These are phyloP conservation scores for Drosophila persimilis DNA, from an alignment of 1,140 invertebrate genomes.

Conservation along the genomic window DNA sequence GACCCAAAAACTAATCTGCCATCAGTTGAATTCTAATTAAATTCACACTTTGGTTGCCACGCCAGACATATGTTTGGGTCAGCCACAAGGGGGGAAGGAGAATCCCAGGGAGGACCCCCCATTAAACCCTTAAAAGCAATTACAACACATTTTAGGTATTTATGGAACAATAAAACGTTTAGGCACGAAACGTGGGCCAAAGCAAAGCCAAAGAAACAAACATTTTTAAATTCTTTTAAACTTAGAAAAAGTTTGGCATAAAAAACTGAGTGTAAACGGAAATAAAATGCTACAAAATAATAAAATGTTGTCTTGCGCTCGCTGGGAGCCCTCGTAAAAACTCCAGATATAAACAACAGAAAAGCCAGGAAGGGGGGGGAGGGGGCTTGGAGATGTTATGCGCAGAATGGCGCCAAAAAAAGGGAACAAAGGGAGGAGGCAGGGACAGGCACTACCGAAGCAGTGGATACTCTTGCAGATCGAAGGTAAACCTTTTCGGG, in stretches of 20 bases:
- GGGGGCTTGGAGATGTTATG: conserved; percentile 1
- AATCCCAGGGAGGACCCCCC: conserved; percentile 19
- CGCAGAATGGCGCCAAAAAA: conserved; percentile 22
- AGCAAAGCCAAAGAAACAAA: conserved; percentile 45
- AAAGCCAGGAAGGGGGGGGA: background rate
- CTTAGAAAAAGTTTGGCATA: conserved; percentile 43
- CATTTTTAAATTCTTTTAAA: conserved; percentile 42
- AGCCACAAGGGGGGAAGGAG: background rate
- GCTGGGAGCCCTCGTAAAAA: conserved; percentile 48
- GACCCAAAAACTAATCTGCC: conserved; percentile 22
- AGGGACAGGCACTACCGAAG: too few relatives aligned
- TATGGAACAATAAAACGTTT: conserved; percentile 78
- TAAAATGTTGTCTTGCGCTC: conserved; percentile 62
- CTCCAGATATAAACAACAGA: conserved; percentile 50
- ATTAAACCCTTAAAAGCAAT: conserved; percentile 63
- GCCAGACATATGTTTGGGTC: conserved; percentile 43
- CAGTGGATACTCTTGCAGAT: too few relatives aligned
- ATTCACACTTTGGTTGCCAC: conserved; percentile 49
- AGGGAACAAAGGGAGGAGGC: conserved; percentile 4
- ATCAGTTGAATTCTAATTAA: conserved; percentile 68
- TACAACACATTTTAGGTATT: conserved; percentile 76
- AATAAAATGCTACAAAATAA: conserved; percentile 73
- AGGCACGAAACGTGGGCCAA: conserved; percentile 23
- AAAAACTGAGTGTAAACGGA: conserved; percentile 66
- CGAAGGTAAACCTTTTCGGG: too few relatives aligned